phyloP scores from a whole-genome alignment of 2,888 invertebrate species.

The Ecdyonurus torrentis region DNA sequence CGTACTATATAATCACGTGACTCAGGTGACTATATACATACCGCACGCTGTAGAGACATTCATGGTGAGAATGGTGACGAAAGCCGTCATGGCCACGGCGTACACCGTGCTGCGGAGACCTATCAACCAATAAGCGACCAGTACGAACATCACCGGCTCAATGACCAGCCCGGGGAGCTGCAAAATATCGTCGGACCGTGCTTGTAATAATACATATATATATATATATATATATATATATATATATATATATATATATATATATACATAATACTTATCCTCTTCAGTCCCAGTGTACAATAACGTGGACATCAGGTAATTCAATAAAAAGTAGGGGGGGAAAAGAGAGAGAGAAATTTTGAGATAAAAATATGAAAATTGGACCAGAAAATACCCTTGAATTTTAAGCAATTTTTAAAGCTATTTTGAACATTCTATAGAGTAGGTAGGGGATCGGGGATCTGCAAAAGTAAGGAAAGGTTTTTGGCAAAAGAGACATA shows the following conservation, averaged over 20 bases:
- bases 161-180: slow-evolving; percentile 72
- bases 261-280: no score
- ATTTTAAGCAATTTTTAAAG: no score
- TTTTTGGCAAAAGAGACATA: no score
- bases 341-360: no score
- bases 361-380: no score
- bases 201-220: neutral
- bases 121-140: slow-evolving; percentile 73
- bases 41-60: slow-evolving; percentile 80
- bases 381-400: no score
- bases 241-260: neutral
- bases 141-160: slow-evolving; percentile 65
- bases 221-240: slow-evolving; percentile 6
- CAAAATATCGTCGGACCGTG: slow-evolving; percentile 12
- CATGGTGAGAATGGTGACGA: slow-evolving; percentile 57
- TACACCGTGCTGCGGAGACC: slow-evolving; percentile 51
- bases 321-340: no score
- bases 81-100: slow-evolving; percentile 50
- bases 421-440: no score
- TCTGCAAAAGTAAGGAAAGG: no score
- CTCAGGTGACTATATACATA: slow-evolving; percentile 23
- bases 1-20: neutral
- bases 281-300: no score
- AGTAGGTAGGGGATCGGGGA: no score
- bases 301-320: no score